Evolutionary conservation across 2,888 invertebrate genomes (phyloP), one percentile per base, ranked within the genome.

Genomic region (Tolmerus cingulatus): DNA sequence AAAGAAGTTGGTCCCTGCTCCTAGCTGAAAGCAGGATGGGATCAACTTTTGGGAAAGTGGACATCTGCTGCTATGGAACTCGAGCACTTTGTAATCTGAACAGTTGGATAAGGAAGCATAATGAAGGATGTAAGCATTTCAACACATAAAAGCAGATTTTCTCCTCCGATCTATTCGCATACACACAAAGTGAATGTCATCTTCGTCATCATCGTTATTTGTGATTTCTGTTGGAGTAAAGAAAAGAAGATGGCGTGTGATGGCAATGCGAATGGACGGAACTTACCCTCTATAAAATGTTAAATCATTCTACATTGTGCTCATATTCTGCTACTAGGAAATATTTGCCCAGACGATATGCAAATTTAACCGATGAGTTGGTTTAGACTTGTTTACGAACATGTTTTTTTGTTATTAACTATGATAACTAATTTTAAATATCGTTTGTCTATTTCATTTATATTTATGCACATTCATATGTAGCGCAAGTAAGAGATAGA

Each of bases 161-260:
- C 82, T 57, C 40, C 57, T 82, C 57, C 27, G 34, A 57, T 37
- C 27, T 37, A 66, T 46, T 46, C 43, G 43, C 14, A 46, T 40
- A 27, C 37, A 82, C 7, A 57, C 12, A 82, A 82, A 82, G 7
- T 57, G 82, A 82, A 57, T 82, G 66, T 82, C 82, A 82, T 82
- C 37, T 82, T 57, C 82, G 40, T 82, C 82, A 82, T 82, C 57
- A 30, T 14, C 82, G 82, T 82, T 82, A 82, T 82, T 57, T 82
- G 55, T 82, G 82, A 82, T 82, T 82, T 82, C n/a, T 37, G 30
- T 19, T n/a, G 66, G 34, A 82, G 27, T 0, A 19, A 76, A 76
- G 27, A n/a, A 19, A 76, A 76, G 40, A 76, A 19, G 57, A 55
- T 12, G n/a, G 55, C 8, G n/a, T 43, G 12, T 23, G 78, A 43